Conservation (phyloP, 1,140 invertebrate genomes). For the Antheraea mylitta region DNA sequence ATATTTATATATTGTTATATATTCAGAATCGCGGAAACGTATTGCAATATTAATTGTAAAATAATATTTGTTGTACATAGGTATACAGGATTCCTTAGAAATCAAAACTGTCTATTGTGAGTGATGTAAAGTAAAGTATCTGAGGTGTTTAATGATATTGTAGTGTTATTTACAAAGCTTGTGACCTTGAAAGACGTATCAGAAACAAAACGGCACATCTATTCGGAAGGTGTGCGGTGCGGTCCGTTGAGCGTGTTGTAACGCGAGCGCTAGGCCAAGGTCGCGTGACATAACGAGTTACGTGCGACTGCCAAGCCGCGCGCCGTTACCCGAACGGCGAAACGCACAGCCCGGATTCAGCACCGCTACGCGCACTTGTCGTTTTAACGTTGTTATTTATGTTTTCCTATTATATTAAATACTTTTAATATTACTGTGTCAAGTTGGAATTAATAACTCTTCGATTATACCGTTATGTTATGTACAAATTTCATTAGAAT, state of each 20-base stretch:
- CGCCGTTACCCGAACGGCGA: constrained; percentile 19
- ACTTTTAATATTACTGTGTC: not conserved
- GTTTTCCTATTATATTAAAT: not conserved
- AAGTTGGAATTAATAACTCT: no score
- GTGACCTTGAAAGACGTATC: constrained; percentile 22
- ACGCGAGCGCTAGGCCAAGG: constrained; percentile 68
- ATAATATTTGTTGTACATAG: no score
- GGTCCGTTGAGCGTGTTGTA: constrained; percentile 40
- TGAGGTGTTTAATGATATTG: not conserved
- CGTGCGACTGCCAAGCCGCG: constrained; percentile 51
- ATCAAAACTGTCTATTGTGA: no score
- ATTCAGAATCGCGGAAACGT: no score
- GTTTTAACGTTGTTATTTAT: constrained; percentile 12
- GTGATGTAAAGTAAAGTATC: not conserved
- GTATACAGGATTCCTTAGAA: no score
- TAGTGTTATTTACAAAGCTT: constrained; percentile 6
- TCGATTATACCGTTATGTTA: no score
- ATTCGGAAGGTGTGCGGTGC: constrained; percentile 33
- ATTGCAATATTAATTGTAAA: no score
- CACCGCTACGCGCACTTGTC: constrained; percentile 36
- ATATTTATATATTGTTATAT: no score
- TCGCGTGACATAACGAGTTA: constrained; percentile 71
- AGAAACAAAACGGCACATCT: constrained; percentile 32
- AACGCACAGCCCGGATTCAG: constrained; percentile 38
- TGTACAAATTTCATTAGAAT: no score